A percentile compares a stretch with the other conserved stretches of the same genome.
These are phyloP conservation scores for Scortum barcoo DNA, from an alignment of 2,113 vertebrate species.

Conservation along the genomic window DNA sequence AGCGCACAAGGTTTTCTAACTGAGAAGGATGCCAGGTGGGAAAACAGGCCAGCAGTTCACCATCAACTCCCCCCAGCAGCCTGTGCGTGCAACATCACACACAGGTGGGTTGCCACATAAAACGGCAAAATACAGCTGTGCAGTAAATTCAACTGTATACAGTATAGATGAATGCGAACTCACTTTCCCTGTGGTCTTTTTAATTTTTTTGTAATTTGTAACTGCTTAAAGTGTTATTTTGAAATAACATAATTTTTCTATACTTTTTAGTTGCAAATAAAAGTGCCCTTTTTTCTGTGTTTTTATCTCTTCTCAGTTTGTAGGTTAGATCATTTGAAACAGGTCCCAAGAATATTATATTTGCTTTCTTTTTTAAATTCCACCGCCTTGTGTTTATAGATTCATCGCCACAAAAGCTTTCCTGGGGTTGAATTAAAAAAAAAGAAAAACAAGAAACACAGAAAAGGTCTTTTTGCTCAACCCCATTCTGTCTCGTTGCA, in stretches of 20 bases:
- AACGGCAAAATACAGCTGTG: neutral
- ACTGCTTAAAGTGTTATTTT: neutral
- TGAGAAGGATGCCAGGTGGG: constrained; percentile 23
- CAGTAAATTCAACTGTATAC: neutral
- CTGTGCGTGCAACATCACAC: neutral
- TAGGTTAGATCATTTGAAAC: constrained; percentile 17
- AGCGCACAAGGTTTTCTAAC: neutral
- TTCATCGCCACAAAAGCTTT: constrained; percentile 33
- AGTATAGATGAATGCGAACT: neutral
- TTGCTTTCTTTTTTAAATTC: constrained; percentile 37
- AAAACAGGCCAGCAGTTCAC: constrained; percentile 5
- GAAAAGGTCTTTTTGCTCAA: constrained; percentile 70
- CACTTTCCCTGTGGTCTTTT: neutral
- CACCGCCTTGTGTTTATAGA: constrained; percentile 10
- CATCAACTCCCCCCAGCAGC: neutral
- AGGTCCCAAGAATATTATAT: constrained; percentile 10
- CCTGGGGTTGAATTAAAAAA: constrained; percentile 29
- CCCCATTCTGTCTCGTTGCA: constrained; percentile 78
- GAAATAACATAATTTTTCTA: neutral
- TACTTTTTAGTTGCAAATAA: constrained; percentile 6
- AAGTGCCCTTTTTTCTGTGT: neutral
- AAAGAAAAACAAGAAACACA: constrained; percentile 35
- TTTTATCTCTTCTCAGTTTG: neutral
- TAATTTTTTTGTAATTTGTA: neutral
- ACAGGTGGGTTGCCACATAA: neutral